Evolutionary conservation across 2,113 vertebrate genomes (phyloP).

Genomic region (Cygnus atratus): DNA sequence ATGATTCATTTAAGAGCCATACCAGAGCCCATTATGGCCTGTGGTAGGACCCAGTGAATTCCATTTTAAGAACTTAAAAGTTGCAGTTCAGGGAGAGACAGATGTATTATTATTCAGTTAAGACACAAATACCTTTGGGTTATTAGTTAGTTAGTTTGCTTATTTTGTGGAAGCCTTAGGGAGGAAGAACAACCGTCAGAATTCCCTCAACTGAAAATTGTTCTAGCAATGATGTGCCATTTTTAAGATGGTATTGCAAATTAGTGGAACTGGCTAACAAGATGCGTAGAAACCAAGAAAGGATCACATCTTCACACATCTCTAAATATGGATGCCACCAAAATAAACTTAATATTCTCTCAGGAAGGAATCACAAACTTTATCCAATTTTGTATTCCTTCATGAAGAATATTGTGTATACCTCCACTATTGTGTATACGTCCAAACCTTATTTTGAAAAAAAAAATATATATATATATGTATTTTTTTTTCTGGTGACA

Average conservation of each 20-base stretch:
- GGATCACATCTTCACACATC: neutral
- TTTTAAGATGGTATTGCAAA: neutral
- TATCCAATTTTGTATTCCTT: neutral
- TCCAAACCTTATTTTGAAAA: neutral
- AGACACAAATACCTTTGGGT: neutral
- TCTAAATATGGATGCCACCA: neutral
- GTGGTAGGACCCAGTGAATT: neutral
- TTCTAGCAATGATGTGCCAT: neutral
- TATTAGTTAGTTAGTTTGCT: neutral
- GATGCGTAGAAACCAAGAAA: neutral
- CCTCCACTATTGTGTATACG: neutral
- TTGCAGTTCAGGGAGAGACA: neutral
- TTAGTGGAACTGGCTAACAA: no score
- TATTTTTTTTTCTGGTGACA: neutral
- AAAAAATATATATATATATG: no score
- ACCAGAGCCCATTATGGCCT: neutral
- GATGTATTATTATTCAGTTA: neutral
- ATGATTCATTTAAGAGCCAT: constrained; percentile 42
- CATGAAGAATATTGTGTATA: neutral
- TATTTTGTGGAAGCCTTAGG: neutral
- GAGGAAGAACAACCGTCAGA: neutral
- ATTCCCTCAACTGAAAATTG: neutral
- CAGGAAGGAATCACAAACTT: neutral
- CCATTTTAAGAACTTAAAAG: neutral
- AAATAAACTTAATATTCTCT: neutral